Base-by-base conservation (phyloP, 2,113 vertebrate species). In the Pyxicephalus adspersus region DNA sequence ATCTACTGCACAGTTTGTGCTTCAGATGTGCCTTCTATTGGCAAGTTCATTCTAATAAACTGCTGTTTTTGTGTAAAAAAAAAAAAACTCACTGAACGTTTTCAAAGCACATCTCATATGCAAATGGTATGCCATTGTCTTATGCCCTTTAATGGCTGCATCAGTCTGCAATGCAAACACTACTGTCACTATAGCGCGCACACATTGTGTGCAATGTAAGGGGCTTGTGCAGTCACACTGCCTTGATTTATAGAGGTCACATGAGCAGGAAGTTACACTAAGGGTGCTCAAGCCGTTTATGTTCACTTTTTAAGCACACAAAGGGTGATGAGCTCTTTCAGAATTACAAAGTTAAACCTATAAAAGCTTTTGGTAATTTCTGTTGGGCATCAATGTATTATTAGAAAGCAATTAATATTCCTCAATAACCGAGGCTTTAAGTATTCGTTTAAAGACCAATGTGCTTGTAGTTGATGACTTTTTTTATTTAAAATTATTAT, bases 61-160 rank as follows among this genome's bases (percentile, higher is more conserved):
- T 81, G 68, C 78, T 81, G 78, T 75, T 66, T 60, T 82, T 29
- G 66, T 28, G 54, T 60, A 19, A 60, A 38, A 78, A 55, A n/a
- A 64, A 38, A 13, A 26, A 34, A 57, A 64, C 61, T 78, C 28
- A 57, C 51, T 70, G 28, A 70, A 51, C 54, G 25, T 63, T 50
- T 34, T 63, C 22, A 55, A 82, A 66, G 71, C 70, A 75, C 71
- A 75, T 54, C 64, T 54, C 58, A 54, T 58, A 57, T 74, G 71
- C 61, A 64, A 51, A 81, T 51, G 17, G 57, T 55, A 75, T 71
- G 65, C 68, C 61, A 26, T 78, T 57, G 68, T 66, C 22, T 54
- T 66, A 74, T 50, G 71, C 63, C 61, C 70, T 66, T 34, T 66
- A 57, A 82, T 82, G 57, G 71, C 80, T 75, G 80, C 80, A 75